These are phyloP conservation scores for Urosaurus nigricauda DNA, from an alignment of 2,797 vertebrate genomes.

Conservation along the genomic window DNA sequence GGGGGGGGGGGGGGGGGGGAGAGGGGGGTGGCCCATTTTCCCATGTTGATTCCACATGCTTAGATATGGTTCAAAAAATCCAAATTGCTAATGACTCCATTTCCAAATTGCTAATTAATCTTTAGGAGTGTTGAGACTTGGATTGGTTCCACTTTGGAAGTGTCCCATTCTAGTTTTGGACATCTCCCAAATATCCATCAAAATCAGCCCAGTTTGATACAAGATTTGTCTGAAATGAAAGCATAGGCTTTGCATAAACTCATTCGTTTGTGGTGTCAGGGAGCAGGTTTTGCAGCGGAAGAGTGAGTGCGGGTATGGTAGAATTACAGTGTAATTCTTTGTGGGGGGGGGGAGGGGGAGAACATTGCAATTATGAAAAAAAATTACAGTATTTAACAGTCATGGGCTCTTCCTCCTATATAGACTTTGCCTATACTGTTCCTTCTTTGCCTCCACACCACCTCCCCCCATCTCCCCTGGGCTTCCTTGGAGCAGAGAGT, in stretches of 20 bases:
- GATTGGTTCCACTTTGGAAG: not conserved
- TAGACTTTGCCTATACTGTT: not conserved
- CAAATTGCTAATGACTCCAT: not conserved
- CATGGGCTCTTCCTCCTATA: not conserved
- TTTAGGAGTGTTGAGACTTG: not conserved
- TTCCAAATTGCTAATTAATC: not conserved
- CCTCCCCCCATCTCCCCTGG: slow-evolving; percentile 3
- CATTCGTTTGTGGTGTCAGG: not conserved
- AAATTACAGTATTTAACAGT: not conserved
- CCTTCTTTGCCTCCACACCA: not conserved
- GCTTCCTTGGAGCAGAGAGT: slow-evolving; percentile 30
- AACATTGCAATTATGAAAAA: not conserved
- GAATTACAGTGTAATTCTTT: not conserved
- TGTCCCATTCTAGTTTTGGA: not conserved
- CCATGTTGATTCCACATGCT: no score
- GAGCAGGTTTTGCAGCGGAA: not conserved
- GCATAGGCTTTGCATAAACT: not conserved
- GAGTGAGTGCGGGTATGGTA: not conserved
- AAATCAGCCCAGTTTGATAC: not conserved
- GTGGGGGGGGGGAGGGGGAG: not conserved
- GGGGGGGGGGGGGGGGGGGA: no score
- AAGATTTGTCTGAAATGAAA: not conserved
- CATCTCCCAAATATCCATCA: not conserved
- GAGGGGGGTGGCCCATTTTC: no score
- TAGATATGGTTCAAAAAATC: not conserved